Base-by-base conservation (phyloP, 2,797 vertebrate species). In the Denticeps clupeoides region DNA sequence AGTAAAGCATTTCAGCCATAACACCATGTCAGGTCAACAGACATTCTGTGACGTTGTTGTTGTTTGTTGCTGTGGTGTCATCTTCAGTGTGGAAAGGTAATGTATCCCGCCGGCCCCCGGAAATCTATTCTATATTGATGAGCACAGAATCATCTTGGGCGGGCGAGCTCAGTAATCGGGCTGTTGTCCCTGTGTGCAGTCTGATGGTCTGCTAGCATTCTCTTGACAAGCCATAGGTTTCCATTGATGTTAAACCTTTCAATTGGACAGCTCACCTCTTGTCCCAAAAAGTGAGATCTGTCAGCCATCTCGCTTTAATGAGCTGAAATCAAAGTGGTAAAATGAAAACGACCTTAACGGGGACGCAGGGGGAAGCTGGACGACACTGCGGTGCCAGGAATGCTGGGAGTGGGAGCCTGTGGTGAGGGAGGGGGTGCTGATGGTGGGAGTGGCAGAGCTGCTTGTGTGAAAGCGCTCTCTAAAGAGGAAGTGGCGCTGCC, bases 401-500 rank as follows among this genome's bases (percentile, higher is more conserved):
- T 61, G 27, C 35, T 38, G 35, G 35, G 59, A 61, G 2, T 16
- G 47, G 55, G 56, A 64, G 55, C 60, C 69, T 64, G 51, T 55
- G 57, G 46, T 60, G 59, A 56, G 46, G 59, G 79, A 67, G 66
- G 67, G 65, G 64, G 69, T 68, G 67, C 60, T 68, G 31, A 53
- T 52, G 2, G 41, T 50, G 61, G 65, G 64, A 74, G 73, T 78
- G 51, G 31, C 58, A 51, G 63, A 37, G 55, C 72, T 69, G 70
- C 73, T 65, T 69, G 72, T 74, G 67, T 73, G 65, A 73, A 71
- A 71, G 58, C n/a, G 69, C 59, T 62, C 61, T 51, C 67, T 68
- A 69, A 80, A 78, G 51, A 84, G 87, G 87, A 87, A 87, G 76
- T 65, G 45, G 59, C 53, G 15, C 45, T 86, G 88, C 86, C 86